Conservation (phyloP, 2,888 invertebrate species). For the Timema podura region DNA sequence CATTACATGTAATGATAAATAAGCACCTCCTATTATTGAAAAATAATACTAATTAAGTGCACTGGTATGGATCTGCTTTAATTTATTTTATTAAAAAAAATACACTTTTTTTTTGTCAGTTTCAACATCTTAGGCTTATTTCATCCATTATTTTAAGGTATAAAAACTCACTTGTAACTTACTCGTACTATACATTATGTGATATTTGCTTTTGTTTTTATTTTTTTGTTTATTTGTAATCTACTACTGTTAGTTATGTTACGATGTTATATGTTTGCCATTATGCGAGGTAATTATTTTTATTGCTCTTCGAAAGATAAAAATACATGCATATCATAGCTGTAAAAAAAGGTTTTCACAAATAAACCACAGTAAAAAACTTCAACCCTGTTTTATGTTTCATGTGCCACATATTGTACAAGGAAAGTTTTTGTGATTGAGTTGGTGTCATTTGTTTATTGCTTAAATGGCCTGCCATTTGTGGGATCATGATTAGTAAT, state of each 20-base stretch:
- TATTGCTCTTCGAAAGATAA: conserved; percentile 59
- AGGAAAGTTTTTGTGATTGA: background rate
- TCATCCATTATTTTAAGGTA: conserved; percentile 8
- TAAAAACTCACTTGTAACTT: conserved; percentile 18
- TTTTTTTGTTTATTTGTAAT: background rate
- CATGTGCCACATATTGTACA: background rate
- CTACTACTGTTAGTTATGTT: background rate
- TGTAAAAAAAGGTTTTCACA: conserved; percentile 83
- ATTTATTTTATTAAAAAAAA: conserved; percentile 16
- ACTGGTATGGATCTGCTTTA: conserved; percentile 32
- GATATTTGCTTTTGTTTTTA: conserved; percentile 30
- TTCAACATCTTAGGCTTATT: conserved; percentile 32
- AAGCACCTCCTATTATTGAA: no score
- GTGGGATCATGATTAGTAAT: no score
- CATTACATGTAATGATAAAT: no score
- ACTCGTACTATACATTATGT: conserved; percentile 26
- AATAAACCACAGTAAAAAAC: conserved; percentile 55
- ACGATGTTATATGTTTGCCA: conserved; percentile 47
- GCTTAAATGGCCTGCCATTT: no score
- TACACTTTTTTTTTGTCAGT: conserved; percentile 26
- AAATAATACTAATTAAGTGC: conserved; percentile 11
- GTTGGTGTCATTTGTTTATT: no score
- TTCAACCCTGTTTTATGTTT: conserved; percentile 25
- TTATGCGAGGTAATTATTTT: conserved; percentile 53
- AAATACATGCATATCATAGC: conserved; percentile 84